phyloP scores from a whole-genome alignment of 2,797 vertebrate species.

The Eupleurogrammus muticus region DNA sequence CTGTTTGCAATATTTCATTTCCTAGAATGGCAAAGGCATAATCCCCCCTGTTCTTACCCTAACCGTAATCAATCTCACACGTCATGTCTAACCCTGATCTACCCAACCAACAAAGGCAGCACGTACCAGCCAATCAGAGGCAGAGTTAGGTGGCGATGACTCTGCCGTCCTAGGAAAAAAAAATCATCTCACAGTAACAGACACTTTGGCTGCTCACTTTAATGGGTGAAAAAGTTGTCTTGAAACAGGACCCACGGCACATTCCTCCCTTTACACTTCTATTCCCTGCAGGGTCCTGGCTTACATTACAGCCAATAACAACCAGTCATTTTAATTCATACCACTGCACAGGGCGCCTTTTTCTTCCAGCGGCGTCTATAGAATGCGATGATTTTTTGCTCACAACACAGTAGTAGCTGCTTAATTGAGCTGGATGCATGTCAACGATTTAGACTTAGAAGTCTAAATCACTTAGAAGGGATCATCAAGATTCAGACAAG shows the following conservation, averaged over 20 bases:
- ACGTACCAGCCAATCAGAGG: no score
- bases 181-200: slow-evolving; percentile 16
- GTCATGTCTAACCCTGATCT: no score
- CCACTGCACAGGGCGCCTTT: slow-evolving; percentile 39
- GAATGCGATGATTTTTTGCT: slow-evolving; percentile 57
- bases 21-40: no score
- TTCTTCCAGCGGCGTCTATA: slow-evolving; percentile 38
- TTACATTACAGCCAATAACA: slow-evolving; percentile 49
- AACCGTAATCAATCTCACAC: no score
- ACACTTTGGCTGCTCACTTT: slow-evolving; percentile 13
- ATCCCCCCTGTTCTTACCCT: no score
- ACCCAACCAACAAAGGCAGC: no score
- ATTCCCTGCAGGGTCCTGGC: slow-evolving; percentile 22
- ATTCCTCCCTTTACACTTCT: slow-evolving; percentile 23
- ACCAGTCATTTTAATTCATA: slow-evolving; percentile 49
- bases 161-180: no score
- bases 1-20: no score
- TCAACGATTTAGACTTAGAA: slow-evolving; percentile 61
- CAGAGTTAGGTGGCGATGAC: no score
- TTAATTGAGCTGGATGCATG: slow-evolving; percentile 76
- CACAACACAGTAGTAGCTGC: slow-evolving; percentile 47
- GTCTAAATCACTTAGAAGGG: slow-evolving; percentile 66
- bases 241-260: slow-evolving; percentile 36
- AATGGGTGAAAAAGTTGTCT: slow-evolving; percentile 20
- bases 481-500: slow-evolving; percentile 81